Base-by-base conservation (phyloP, 2,797 vertebrate genomes). In the Lacerta agilis region DNA sequence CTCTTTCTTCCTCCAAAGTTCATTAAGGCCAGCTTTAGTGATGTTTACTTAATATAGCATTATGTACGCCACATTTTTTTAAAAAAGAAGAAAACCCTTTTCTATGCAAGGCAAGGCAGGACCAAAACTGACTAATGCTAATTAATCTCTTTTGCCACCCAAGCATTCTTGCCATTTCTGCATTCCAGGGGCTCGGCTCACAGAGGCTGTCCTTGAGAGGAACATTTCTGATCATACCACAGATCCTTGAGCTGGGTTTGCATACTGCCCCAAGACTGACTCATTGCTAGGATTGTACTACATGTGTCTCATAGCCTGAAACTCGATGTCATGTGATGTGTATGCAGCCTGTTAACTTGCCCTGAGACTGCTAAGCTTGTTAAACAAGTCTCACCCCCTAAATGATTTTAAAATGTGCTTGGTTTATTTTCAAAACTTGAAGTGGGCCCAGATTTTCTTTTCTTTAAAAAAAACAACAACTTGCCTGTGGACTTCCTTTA, bases 81-180 rank as follows among this genome's bases (percentile, higher is more conserved):
- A 2, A 79, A 79, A n/a, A 79, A 79, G 72, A 79, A 79, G 72
- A 43, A n/a, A 71, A 29, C 9, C 13, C 13, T 76, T 73, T 66
- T 55, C 17, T 23, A 25, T 29, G 20, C 45, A 75, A 64, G 29
- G 86, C 38, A 73, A 82, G 61, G 64, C 78, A 78, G 79, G 73
- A 71, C 66, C 78, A 58, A 64, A 88, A 79, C 33, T 88, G 87
- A 85, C 78, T 86, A 77, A 87, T 88, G 36, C 38, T n/a, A 64
- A 45, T 86, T 29, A 79, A 41, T 4, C 25, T 29, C 25, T 84
- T 75, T 82, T 85, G 43, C 75, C 85, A 75, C 85, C 76, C 76
- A 80, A 55, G 69, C 58, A n/a, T 79, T 86, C 75, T 90, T 71
- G 41, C 75, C 23, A 64, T 88, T 86, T 90, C 79, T 82, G 83